Percentiles rank a stretch among this genome's conserved stretches.
Conservation (phyloP, 2,888 invertebrate species). For the Campoletis raptor region DNA sequence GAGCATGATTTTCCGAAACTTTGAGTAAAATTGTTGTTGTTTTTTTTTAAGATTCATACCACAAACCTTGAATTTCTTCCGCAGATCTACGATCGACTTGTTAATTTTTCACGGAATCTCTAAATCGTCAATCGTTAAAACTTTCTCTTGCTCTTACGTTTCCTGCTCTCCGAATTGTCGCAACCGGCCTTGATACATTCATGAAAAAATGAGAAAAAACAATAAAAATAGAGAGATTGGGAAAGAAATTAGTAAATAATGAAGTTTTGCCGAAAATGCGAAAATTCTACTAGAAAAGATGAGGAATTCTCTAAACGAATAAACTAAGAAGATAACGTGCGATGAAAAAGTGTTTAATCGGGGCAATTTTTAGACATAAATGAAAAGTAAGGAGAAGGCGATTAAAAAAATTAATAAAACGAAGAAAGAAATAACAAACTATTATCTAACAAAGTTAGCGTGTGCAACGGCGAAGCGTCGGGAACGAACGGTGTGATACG, state of each 20-base stretch:
- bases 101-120: slow-evolving; percentile 9
- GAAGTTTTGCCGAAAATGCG: slow-evolving; percentile 40
- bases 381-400: slow-evolving; percentile 21
- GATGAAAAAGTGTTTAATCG: slow-evolving; percentile 38
- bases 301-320: slow-evolving; percentile 40
- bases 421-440: slow-evolving; percentile 22
- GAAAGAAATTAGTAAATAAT: slow-evolving; percentile 16
- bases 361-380: slow-evolving; percentile 60
- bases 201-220: slow-evolving; percentile 31
- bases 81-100: neutral
- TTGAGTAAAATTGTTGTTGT: neutral
- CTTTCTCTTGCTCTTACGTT: slow-evolving; percentile 22
- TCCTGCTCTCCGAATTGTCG: slow-evolving; percentile 37
- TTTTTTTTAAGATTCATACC: neutral
- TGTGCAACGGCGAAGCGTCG: slow-evolving; percentile 49
- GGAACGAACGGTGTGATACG: slow-evolving; percentile 39
- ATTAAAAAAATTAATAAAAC: slow-evolving; percentile 26
- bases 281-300: slow-evolving; percentile 38
- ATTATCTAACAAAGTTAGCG: slow-evolving; percentile 45
- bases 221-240: slow-evolving; percentile 19
- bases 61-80: neutral
- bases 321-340: slow-evolving; percentile 34
- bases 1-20: slow-evolving; percentile 4
- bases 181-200: slow-evolving; percentile 60
- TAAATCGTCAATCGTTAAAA: slow-evolving; percentile 5